Base-by-base conservation (phyloP, 2,113 vertebrate genomes). In the Chamaetylas fuelleborni region DNA sequence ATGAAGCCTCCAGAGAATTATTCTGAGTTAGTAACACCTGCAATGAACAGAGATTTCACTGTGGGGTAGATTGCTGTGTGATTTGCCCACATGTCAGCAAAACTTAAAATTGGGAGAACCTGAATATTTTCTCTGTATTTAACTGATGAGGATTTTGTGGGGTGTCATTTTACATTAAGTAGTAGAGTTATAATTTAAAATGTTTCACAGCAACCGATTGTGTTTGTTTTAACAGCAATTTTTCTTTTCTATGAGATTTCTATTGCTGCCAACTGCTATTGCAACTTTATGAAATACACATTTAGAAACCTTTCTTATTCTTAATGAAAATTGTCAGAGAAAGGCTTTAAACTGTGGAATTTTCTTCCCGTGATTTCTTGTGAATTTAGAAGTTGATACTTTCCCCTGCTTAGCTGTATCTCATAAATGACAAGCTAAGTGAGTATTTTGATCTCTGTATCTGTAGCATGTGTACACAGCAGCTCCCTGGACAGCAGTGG, bases 41-140 rank as follows among this genome's bases (percentile, higher is more conserved):
- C 79, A 94, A 90, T 80, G 95, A 96, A 97, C 97, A 97, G 93
- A 92, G 88, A 78, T 86, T 95, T 88, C 77, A 80, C 88, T 97
- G 88, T 97, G 64, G 79, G 50, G 47, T 83, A 86, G 83, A 88
- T 88, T 91, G 64, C 72, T 70, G 15, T 91, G 67, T 82, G 81
- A 94, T 83, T 51, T 93, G 77, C 71, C 61, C 45, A 67, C 76
- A 86, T 7, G n/a, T 74, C 88, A 84, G 84, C 93, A 94, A 93
- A 95, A 94, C 74, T 81, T 87, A 24, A 65, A 88, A 87, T 66
- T 93, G 74, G 73, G 25, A 91, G 51, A 92, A 93, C 81, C 24
- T 28, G 74, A 95, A 58, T 87, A 85, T 95, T 95, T 95, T 89
- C 79, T 74, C 51, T 81, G n/a, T 69, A 24, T 50, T 89, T 88